These are phyloP conservation scores for Leuciscus idus DNA, from an alignment of 2,113 vertebrate species.

Conservation along the genomic window DNA sequence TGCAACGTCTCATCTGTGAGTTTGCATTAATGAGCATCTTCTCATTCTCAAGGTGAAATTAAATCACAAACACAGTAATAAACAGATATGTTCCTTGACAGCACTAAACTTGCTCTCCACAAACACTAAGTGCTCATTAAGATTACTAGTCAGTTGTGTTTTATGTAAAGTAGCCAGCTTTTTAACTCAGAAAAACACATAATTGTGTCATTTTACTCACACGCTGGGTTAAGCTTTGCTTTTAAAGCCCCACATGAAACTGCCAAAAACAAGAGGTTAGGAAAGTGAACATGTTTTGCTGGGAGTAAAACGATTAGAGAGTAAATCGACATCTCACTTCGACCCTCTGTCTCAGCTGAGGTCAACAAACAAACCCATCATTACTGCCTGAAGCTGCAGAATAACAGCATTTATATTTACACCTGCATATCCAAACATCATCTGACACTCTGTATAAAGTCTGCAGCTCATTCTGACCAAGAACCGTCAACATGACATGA, in stretches of 20 bases:
- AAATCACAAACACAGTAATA: neutral
- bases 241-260: neutral
- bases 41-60: slow-evolving; percentile 29
- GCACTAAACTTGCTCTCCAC: neutral
- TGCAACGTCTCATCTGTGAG: neutral
- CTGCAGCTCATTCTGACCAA: neutral
- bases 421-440: neutral
- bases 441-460: neutral
- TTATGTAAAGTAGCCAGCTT: neutral
- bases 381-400: neutral
- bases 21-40: slow-evolving; percentile 36
- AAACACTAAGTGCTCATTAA: neutral
- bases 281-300: neutral
- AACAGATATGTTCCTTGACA: neutral
- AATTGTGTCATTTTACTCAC: neutral
- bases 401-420: neutral
- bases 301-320: neutral
- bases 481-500: neutral
- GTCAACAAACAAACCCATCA: neutral
- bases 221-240: neutral
- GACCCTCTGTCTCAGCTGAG: neutral
- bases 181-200: neutral
- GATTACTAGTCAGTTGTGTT: neutral
- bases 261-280: neutral
- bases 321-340: neutral